These are phyloP conservation scores for Isichthys henryi DNA, from an alignment of 2,113 vertebrate species.

Conservation along the genomic window DNA sequence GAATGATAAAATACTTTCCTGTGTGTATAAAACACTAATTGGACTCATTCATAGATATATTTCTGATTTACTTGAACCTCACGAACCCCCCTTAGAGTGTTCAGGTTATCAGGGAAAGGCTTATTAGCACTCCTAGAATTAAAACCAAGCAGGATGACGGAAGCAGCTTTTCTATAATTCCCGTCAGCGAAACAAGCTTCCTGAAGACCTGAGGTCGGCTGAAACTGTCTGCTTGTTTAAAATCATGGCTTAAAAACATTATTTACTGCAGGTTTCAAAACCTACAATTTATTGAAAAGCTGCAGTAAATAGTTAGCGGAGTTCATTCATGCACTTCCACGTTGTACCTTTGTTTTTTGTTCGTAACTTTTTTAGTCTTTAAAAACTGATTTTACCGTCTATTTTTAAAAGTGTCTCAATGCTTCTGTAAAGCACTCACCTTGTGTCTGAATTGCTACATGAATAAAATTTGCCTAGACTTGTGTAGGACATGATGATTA, in stretches of 20 bases:
- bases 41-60: background rate
- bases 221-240: background rate
- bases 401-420: background rate
- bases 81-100: background rate
- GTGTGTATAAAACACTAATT: background rate
- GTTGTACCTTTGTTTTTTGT: background rate
- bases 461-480: background rate
- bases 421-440: background rate
- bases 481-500: background rate
- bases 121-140: background rate
- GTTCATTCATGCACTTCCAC: background rate
- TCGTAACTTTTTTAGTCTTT: background rate
- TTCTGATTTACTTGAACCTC: background rate
- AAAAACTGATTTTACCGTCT: background rate
- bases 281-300: too few relatives aligned
- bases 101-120: background rate
- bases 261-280: background rate
- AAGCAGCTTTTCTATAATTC: background rate
- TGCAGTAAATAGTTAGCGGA: background rate
- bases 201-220: background rate
- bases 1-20: background rate
- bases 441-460: background rate
- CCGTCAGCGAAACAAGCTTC: background rate
- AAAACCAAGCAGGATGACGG: background rate
- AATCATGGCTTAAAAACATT: background rate